Percentiles rank a stretch among this genome's conserved stretches.
phyloP scores from a whole-genome alignment of 2,113 vertebrate genomes.

The Microcebus griseorufus region DNA sequence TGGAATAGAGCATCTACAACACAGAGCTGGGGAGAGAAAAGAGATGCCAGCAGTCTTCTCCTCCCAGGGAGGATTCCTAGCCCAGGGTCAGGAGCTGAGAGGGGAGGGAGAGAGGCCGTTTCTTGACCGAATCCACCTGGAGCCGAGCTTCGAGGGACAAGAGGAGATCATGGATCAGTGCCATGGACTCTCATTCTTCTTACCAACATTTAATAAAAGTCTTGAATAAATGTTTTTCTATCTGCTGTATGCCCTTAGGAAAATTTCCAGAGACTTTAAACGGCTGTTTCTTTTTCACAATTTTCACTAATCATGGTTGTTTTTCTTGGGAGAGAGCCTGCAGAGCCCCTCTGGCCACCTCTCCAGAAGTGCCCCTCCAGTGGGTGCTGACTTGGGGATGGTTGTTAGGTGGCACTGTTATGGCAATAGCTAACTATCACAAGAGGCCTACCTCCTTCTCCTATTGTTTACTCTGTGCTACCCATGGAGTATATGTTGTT shows the following conservation, averaged over 20 bases:
- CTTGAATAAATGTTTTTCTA: not conserved
- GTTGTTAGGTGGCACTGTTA: not conserved
- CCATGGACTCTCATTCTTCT: not conserved
- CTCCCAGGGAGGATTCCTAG: not conserved
- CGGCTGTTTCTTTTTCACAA: not conserved
- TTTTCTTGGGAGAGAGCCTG: not conserved
- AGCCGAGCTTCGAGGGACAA: not conserved
- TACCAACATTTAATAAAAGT: not conserved
- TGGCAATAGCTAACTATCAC: not conserved
- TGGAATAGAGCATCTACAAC: not conserved
- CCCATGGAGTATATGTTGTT: not conserved
- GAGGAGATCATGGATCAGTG: not conserved
- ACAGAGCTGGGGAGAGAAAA: not conserved
- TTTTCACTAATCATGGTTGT: not conserved
- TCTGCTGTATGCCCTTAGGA: not conserved
- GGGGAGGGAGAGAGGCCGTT: not conserved
- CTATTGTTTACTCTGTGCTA: not conserved
- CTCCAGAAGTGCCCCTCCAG: not conserved
- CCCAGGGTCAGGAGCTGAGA: not conserved
- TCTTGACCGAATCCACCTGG: not conserved
- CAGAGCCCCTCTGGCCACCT: not conserved
- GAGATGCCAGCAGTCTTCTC: not conserved
- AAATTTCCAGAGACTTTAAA: not conserved
- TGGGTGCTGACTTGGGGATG: not conserved
- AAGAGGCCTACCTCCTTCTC: not conserved